Base-by-base conservation (phyloP, 2,888 invertebrate genomes). In the Pyrocoelia pectoralis region DNA sequence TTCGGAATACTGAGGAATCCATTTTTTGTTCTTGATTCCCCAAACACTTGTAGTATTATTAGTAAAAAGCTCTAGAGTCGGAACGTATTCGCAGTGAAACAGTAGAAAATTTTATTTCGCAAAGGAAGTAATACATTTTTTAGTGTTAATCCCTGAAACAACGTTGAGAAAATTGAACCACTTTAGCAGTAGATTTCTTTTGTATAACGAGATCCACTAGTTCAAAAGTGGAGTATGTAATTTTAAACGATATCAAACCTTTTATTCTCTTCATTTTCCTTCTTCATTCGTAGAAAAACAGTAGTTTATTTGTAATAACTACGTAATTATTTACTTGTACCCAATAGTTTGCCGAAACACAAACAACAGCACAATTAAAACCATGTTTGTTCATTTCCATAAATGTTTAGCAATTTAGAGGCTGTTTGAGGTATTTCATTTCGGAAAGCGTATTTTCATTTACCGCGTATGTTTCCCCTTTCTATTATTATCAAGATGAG, bases 131-230 rank as follows among this genome's bases (percentile, higher is more conserved):
- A 33, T 33, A 33, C n/a, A 33, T 33, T 33, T 33, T n/a, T 33
- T 24, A 24, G 8, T n/a, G n/a, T 33, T 33, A n/a, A 33, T n/a
- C 33, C n/a, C 33, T 33, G 2, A 33, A 33, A 33, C n/a, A 33
- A 33, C 33, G 33, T n/a, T n/a, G n/a, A 33, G 33, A 33, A 33
- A n/a, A n/a, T n/a, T 33, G 33, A 33, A 33, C 33, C 33, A 33
- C 33, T 33, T 33, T n/a, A 8, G 33, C 33, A 33, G n/a, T n/a
- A 33, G 33, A 33, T 33, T 33, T 2, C n/a, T 33, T 33, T n/a
- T 2, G 9, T 33, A n/a, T 10, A 33, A 33, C n/a, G n/a, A 33
- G n/a, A n/a, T 33, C n/a, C 2, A n/a, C 33, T 33, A 33, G 9
- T 33, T 33, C n/a, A 33, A n/a, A 33, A 33, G 33, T n/a, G n/a